A percentile compares a stretch with the other conserved stretches of the same genome.
Conservation (phyloP, 92 coral and sea anemone genomes). For the Palythoa grandiflora region DNA sequence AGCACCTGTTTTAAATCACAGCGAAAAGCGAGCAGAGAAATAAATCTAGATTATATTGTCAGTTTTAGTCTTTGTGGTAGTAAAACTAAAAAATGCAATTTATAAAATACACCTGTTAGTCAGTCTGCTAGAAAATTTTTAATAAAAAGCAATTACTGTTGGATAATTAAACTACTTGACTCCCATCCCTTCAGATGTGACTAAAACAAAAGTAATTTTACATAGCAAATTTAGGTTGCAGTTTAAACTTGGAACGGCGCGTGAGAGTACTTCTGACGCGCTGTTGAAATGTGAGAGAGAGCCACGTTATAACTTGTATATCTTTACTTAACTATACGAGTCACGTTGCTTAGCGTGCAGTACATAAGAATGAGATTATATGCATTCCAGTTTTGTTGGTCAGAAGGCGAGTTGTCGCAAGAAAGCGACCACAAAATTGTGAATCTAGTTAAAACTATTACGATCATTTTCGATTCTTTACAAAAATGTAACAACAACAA, state of each 20-base stretch:
- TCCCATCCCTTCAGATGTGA: not conserved
- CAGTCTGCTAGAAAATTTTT: not conserved
- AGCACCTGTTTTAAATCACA: slow-evolving; percentile 6
- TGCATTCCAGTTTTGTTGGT: not conserved
- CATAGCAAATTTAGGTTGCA: slow-evolving; percentile 1
- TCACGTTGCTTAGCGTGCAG: not conserved
- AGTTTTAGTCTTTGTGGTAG: not conserved
- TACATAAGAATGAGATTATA: slow-evolving; percentile 1
- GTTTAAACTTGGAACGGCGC: not conserved
- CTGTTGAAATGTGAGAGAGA: not conserved
- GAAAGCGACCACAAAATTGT: not conserved
- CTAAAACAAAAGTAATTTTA: not conserved
- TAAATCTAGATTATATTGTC: not conserved
- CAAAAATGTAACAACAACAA: slow-evolving; percentile 37
- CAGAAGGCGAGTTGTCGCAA: not conserved
- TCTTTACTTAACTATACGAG: not conserved
- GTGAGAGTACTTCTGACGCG: not conserved
- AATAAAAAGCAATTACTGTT: not conserved
- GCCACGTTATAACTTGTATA: not conserved
- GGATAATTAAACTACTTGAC: slow-evolving; percentile 3
- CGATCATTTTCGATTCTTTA: slow-evolving; percentile 10
- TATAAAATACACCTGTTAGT: not conserved
- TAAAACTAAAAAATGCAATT: not conserved
- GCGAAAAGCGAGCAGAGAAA: not conserved
- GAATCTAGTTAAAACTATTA: not conserved